Conservation (phyloP, 2,797 vertebrate genomes). For the Odontamblyopus rebecca region DNA sequence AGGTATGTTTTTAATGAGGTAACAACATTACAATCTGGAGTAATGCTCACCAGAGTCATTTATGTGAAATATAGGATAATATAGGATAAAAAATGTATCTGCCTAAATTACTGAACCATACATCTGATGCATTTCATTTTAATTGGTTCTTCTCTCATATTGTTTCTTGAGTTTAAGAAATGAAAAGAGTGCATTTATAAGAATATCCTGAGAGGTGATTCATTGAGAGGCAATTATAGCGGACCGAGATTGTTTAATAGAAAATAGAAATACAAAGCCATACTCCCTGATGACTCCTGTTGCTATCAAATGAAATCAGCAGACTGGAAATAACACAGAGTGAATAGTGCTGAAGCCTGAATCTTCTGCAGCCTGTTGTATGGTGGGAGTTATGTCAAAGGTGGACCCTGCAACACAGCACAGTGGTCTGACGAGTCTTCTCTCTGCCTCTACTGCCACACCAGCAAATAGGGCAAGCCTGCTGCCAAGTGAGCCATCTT, state of each 20-base stretch:
- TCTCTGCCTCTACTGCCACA: background rate
- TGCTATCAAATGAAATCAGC: background rate
- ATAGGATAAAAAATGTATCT: too few species aligned
- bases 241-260: too few species aligned
- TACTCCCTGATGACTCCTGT: background rate
- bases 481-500: background rate
- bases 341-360: background rate
- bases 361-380: background rate
- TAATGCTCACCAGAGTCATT: too few species aligned
- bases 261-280: too few species aligned
- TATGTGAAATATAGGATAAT: too few species aligned
- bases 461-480: background rate
- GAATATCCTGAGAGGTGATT: background rate
- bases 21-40: too few species aligned
- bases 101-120: background rate
- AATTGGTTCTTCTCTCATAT: background rate
- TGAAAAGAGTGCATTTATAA: background rate
- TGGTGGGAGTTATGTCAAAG: conserved; percentile 2
- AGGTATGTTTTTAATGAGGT: too few species aligned
- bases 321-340: background rate
- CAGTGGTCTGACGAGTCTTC: background rate
- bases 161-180: background rate
- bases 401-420: background rate
- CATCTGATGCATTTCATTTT: background rate
- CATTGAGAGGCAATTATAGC: background rate